phyloP scores from a whole-genome alignment of 2,888 invertebrate genomes.

The Spilosoma lubricipeda region DNA sequence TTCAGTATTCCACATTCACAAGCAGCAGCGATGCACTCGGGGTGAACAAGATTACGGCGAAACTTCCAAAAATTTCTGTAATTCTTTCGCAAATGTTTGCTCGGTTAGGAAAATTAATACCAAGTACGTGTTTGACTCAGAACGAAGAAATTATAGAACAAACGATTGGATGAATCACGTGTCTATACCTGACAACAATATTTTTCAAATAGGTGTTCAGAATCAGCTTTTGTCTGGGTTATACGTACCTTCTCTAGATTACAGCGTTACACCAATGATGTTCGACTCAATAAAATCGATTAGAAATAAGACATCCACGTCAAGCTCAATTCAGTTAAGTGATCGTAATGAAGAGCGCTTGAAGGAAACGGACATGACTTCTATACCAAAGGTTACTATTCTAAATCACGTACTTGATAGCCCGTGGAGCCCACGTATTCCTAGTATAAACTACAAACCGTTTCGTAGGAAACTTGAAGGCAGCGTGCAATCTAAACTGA shows the following conservation, averaged over 20 bases:
- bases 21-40: conserved; percentile 45
- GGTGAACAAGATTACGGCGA: conserved; percentile 46
- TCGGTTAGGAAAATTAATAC: conserved; percentile 25
- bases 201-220: conserved; percentile 38
- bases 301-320: conserved; percentile 21
- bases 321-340: background rate
- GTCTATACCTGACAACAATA: conserved; percentile 20
- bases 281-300: conserved; percentile 29
- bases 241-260: conserved; percentile 46
- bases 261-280: conserved; percentile 39
- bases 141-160: conserved; percentile 21
- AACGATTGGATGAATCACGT: conserved; percentile 33
- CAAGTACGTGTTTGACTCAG: conserved; percentile 11
- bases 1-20: conserved; percentile 47
- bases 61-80: conserved; percentile 37
- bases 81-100: conserved; percentile 34
- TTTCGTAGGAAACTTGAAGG: conserved; percentile 61
- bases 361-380: conserved; percentile 23
- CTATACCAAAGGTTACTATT: conserved; percentile 61
- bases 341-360: conserved; percentile 8
- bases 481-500: conserved; percentile 9
- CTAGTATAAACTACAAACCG: conserved; percentile 70
- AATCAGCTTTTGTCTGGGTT: conserved; percentile 32
- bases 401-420: conserved; percentile 85
- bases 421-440: conserved; percentile 85